Evolutionary conservation across 2,113 vertebrate genomes (phyloP).

Genomic region (Cryptotis parvus): DNA sequence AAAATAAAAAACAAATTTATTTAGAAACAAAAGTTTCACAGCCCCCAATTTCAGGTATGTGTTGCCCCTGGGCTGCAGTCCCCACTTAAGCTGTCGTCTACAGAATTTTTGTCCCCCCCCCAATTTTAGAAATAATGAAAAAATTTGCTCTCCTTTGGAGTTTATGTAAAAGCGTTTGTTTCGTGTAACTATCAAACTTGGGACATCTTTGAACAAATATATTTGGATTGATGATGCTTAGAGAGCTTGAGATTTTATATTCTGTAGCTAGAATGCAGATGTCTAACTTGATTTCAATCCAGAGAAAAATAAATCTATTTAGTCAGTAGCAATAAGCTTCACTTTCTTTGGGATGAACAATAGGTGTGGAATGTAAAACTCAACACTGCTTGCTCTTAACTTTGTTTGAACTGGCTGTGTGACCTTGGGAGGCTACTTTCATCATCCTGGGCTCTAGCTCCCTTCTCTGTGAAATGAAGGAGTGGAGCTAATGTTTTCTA

Average conservation of each 20-base stretch:
- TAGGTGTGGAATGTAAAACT: constrained; percentile 19
- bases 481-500: constrained; percentile 49
- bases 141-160: constrained; percentile 17
- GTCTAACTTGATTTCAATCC: constrained; percentile 35
- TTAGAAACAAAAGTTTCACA: too few relatives aligned
- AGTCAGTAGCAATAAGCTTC: constrained; percentile 40
- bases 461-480: constrained; percentile 46
- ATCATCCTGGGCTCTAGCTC: constrained; percentile 19
- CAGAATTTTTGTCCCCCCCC: too few relatives aligned
- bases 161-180: neutral
- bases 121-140: constrained; percentile 2
- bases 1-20: too few relatives aligned
- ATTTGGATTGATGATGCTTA: constrained; percentile 37
- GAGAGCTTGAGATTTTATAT: constrained; percentile 14
- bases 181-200: neutral
- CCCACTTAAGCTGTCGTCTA: too few relatives aligned
- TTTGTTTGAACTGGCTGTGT: constrained; percentile 37
- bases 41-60: too few relatives aligned
- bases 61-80: too few relatives aligned
- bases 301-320: constrained; percentile 5
- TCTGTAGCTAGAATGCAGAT: neutral
- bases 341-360: neutral
- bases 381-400: neutral
- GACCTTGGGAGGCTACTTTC: constrained; percentile 31
- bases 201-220: neutral